Base-by-base conservation (phyloP, 2,113 vertebrate genomes). In the Capreolus pygargus region DNA sequence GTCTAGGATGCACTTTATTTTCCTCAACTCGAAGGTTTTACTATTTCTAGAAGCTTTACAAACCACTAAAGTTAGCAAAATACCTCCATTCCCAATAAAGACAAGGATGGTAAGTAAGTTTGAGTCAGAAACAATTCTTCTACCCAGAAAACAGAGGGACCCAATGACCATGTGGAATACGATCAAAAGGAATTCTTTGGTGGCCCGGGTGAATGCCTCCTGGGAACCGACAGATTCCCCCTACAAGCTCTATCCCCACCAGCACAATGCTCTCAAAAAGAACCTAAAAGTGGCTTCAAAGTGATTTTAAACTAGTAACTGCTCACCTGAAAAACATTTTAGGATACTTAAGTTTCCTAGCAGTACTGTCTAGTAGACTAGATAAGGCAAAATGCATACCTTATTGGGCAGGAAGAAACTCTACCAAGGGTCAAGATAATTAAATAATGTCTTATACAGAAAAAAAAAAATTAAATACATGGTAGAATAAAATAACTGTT, bases 11-110 rank as follows among this genome's bases (percentile, higher is more conserved):
- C 6, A 94, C 83, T 97, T 97, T 89, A 91, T 96, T 96, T 95
- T 96, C 93, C 47, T 91, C 86, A 94, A 87, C 83, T 64, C 87
- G 92, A 86, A 97, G 91, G 43, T 78, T 94, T 98, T 89, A 88
- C 54, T 86, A 84, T 83, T 97, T 95, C 43, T 67, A 81, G 50
- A 96, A 92, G 94, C 52, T 86, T 47, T 76, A 96, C 36, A 97
- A 97, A 94, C 88, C n/a, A 85, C 95, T 83, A 21, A 94, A 79
- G 88, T 86, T 86, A 96, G 85, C 85, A 95, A 96, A 98, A 96
- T 61, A 79, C 36, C 88, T 95, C 91, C 28, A 92, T 70, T 86
- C 45, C 94, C 92, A 95, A 93, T 86, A 86, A 97, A 95, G 50
- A 82, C 45, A 94, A 95, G 16, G n/a, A 58, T 12, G 2, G 25